Percentiles rank a stretch among this genome's conserved stretches.
Evolutionary conservation across 1,140 invertebrate species (phyloP).

Genomic region (Argopecten irradians): DNA sequence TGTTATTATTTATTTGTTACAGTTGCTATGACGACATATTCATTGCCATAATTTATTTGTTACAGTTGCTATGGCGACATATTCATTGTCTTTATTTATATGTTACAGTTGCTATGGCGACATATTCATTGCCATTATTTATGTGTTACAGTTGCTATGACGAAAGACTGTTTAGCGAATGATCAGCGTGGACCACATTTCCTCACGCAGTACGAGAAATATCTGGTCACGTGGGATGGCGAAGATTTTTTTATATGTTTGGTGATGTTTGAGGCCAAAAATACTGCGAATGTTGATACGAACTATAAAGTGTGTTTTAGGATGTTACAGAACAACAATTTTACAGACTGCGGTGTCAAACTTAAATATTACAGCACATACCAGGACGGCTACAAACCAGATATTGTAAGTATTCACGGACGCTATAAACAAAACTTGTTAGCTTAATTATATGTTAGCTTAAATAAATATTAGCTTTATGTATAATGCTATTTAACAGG

Average conservation of each 20-base stretch:
- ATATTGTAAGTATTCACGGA: neutral
- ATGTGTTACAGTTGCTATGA: slow-evolving; percentile 1
- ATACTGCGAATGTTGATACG: neutral
- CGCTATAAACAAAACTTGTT: too few relatives aligned
- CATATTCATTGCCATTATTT: neutral
- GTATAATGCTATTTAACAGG: too few relatives aligned
- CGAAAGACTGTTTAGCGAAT: neutral
- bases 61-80: too few relatives aligned
- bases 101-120: too few relatives aligned
- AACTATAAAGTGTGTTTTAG: neutral
- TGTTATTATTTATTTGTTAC: too few relatives aligned
- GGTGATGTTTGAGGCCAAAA: neutral
- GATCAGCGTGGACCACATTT: neutral
- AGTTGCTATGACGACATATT: too few relatives aligned
- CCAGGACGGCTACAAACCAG: neutral
- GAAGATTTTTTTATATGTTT: neutral
- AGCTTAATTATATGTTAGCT: too few relatives aligned
- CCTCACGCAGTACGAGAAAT: neutral
- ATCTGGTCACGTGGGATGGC: neutral
- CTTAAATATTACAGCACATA: neutral
- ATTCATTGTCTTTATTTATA: too few relatives aligned
- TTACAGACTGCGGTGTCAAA: neutral
- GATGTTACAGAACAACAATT: neutral
- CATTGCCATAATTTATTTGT: too few relatives aligned
- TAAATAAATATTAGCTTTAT: too few relatives aligned